Conservation (phyloP, 1,140 invertebrate species). For the Caenorhabditis brenneri region DNA sequence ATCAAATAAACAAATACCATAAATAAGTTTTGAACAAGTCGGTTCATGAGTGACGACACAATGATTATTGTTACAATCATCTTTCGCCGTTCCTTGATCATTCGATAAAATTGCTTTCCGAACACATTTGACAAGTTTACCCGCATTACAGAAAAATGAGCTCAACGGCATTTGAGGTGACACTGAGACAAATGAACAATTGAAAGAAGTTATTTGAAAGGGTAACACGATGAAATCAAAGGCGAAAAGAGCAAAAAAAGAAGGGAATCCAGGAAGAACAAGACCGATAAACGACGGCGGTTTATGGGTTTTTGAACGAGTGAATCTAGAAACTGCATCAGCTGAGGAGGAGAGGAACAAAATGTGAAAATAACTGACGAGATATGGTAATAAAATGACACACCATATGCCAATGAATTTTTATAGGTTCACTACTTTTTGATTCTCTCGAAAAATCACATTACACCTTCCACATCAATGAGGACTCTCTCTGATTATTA, state of each 20-base stretch:
- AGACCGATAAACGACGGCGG: conserved; percentile 29
- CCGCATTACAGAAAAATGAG: conserved; percentile 34
- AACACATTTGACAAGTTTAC: conserved; percentile 40
- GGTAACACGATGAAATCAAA: background rate
- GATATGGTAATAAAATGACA: conserved; percentile 16
- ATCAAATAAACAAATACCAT: background rate
- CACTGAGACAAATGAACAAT: background rate
- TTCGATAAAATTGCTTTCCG: background rate
- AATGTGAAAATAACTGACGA: background rate
- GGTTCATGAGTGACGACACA: conserved; percentile 18
- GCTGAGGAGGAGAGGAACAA: background rate
- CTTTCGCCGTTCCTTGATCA: background rate
- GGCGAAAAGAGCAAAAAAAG: background rate
- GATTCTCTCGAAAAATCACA: background rate
- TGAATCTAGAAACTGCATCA: background rate
- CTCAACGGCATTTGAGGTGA: conserved; percentile 16
- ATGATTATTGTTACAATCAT: conserved; percentile 10
- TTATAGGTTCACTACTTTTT: background rate
- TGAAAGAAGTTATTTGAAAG: background rate
- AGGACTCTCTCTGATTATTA: no score
- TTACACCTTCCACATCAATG: no score
- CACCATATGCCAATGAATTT: background rate
- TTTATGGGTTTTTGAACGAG: conserved; percentile 33
- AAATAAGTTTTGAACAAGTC: conserved; percentile 13
- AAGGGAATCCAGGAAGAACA: background rate